phyloP scores from a whole-genome alignment of 2,113 vertebrate species.

The Carollia perspicillata region DNA sequence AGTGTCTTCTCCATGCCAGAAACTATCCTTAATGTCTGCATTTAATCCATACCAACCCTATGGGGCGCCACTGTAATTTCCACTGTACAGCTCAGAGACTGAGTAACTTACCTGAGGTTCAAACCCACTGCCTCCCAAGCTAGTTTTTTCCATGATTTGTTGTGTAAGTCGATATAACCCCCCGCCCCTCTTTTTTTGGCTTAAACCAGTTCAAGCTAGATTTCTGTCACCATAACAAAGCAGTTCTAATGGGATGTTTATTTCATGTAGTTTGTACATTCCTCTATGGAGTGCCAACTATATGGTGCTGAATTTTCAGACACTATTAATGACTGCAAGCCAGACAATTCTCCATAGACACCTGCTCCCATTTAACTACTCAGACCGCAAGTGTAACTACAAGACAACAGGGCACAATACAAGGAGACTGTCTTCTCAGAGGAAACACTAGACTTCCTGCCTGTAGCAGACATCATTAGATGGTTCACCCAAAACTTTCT shows the following conservation, averaged over 20 bases:
- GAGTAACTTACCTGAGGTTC: background rate
- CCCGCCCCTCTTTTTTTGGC: background rate
- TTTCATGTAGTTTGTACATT: background rate
- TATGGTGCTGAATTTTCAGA: background rate
- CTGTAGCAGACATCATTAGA: background rate
- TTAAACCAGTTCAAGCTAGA: background rate
- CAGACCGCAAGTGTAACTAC: background rate
- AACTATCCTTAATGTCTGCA: background rate
- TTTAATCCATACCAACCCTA: background rate
- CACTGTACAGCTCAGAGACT: background rate
- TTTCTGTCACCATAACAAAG: background rate
- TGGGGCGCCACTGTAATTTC: background rate
- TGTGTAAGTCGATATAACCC: background rate
- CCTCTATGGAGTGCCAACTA: background rate
- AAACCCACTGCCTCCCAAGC: background rate
- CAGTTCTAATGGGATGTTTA: background rate
- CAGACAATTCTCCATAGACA: background rate
- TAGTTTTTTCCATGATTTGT: background rate
- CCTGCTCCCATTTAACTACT: background rate
- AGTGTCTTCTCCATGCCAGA: background rate
- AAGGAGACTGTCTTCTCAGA: background rate
- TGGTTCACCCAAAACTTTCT: background rate
- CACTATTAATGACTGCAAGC: background rate
- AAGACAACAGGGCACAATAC: background rate
- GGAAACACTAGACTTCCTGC: background rate